Base-by-base conservation (phyloP, 2,113 vertebrate species). In the Felis chaus region DNA sequence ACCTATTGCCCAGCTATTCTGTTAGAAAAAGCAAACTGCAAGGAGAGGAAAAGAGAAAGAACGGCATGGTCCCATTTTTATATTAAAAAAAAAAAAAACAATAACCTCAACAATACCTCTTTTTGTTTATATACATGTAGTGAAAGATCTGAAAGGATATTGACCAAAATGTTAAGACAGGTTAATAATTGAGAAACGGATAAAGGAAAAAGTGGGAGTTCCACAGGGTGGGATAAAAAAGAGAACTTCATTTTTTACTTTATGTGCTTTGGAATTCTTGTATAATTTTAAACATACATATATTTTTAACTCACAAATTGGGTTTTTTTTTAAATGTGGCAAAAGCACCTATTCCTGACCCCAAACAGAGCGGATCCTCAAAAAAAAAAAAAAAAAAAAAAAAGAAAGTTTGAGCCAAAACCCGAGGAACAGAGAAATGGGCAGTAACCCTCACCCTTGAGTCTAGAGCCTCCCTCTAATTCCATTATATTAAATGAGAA, bases 261-360 rank as follows among this genome's bases (percentile, higher is more conserved):
- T n/a, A 92, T 48, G 89, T 4, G 14, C 9, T 53, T 89, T 25
- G 31, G 41, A 71, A 82, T 65, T 74, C 63, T 94, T 95, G 19
- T 57, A 45, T 81, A 73, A 91, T 80, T 95, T 93, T 36, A 74
- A 93, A 92, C 65, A 68, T 21, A 55, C 12, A n/a, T 14, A 31
- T 63, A 69, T 25, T 50, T 94, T 55, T 41, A 27, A 66, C 16
- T 16, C 39, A 88, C 29, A 31, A 93, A 21, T 65, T 65, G 31
- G 25, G 13, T 50, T 78, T 23, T 61, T 94, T 71, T 55, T 31
- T 14, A n/a, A n/a, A 80, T 78, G 69, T 12, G 31, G 63, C 33
- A 93, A 95, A 97, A 89, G 16, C 23, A 89, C 6, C 12, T 50
- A 55, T 86, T 94, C 71, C 41, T 71, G 41, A 89, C 33, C 89